Evolutionary conservation across 2,113 vertebrate genomes (phyloP), one percentile per base, ranked within the genome.

Genomic region (Rhinoderma darwinii): DNA sequence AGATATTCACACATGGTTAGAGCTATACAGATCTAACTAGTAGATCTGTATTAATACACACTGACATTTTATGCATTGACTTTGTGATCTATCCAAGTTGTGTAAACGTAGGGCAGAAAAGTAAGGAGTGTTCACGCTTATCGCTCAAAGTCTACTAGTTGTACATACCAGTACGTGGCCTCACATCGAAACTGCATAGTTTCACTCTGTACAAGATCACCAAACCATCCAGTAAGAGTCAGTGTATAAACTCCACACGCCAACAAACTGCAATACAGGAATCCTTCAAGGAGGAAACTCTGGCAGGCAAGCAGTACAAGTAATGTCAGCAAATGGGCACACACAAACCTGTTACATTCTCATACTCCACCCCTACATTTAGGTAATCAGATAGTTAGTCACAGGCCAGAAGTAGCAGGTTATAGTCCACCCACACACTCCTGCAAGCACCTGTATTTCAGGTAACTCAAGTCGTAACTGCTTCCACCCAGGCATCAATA

Each of bases 161-260:
- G 22, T 73, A 82, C 91, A 90, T 90, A 83, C 90, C 89, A 70
- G 8, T 22, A 17, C 70, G 74, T 89, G 92, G 93, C 94, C 92
- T 95, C 94, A 94, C 91, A 93, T 88, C 94, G 94, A 95, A 94
- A 95, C 95, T 89, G 3, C 90, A 5, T 0, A 91, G 94, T 95
- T 95, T 95, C 94, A 83, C 89, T 84, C 2, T 66, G 30, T 50
- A 89, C 18, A 50, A 54, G 25, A 82, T 74, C 51, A 32, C 27
- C 86, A 44, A 43, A n/a, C 68, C 37, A 47, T 44, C 66, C 73
- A 77, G 54, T 41, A 87, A 56, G 47, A 72, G 47, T 39, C n/a
- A 32, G 30, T 35, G 20, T 5, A 61, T 22, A 27, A 41, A 66
- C 14, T 66, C 37, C 59, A 44, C 56, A 30, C 37, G 43, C 22